Conservation (phyloP, 30 jellyfish, hydroid and myxozoan genomes). For the Chrysaora quinquecirrha region DNA sequence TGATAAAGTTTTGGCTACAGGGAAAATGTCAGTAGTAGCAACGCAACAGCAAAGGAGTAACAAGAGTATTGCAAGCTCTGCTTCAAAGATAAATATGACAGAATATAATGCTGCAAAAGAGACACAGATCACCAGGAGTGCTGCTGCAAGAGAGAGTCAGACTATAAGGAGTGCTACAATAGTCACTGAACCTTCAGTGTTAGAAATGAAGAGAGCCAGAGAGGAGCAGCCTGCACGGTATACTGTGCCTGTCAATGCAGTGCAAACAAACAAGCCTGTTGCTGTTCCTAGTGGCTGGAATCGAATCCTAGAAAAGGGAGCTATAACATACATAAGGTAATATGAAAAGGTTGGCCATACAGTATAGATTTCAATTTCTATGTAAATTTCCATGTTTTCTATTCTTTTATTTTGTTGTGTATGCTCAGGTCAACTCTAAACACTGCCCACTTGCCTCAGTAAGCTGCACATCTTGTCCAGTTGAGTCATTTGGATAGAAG, state of each 20-base stretch:
- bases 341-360: too few species aligned
- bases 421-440: too few species aligned
- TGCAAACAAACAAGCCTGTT: not conserved
- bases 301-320: slow-evolving; percentile 69
- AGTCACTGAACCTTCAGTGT: not conserved
- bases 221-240: not conserved
- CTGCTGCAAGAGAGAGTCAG: not conserved
- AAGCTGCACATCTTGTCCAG: too few species aligned
- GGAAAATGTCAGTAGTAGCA: too few species aligned
- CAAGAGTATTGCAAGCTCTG: not conserved
- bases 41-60: too few species aligned
- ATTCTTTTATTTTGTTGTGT: too few species aligned
- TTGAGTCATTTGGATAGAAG: too few species aligned
- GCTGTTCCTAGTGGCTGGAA: slow-evolving; percentile 86
- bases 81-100: not conserved
- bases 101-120: not conserved
- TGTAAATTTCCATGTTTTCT: too few species aligned
- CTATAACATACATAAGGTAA: slow-evolving; percentile 69
- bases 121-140: not conserved
- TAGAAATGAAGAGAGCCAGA: not conserved
- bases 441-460: too few species aligned
- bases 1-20: too few species aligned
- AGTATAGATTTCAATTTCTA: too few species aligned
- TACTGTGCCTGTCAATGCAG: not conserved
- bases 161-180: not conserved